Evolutionary conservation across 2,113 vertebrate genomes (phyloP).

Genomic region (Cricetomys ansorgei): DNA sequence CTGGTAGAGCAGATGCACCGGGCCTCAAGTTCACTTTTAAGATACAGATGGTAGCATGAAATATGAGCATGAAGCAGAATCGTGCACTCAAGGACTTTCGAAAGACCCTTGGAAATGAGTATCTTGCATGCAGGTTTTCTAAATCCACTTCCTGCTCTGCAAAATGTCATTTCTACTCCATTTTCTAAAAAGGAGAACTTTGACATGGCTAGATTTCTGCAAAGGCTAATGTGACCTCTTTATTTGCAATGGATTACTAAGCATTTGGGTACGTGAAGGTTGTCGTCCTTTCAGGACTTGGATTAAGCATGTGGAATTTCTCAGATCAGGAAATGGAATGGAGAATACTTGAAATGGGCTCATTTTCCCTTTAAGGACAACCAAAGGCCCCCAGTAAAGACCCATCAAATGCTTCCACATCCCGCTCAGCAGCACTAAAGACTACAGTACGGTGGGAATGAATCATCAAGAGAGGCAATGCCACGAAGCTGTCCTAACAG

Average conservation of each 20-base stretch:
- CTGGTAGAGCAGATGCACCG: background rate
- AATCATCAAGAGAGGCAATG: slow-evolving; percentile 17
- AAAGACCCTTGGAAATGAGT: slow-evolving; percentile 27
- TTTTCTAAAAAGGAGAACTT: background rate
- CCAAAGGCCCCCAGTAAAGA: slow-evolving; percentile 15
- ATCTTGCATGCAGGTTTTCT: background rate
- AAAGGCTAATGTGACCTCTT: background rate
- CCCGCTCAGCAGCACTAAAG: background rate
- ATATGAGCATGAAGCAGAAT: slow-evolving; percentile 14
- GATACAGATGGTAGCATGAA: background rate
- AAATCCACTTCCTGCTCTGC: slow-evolving; percentile 13
- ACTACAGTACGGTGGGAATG: slow-evolving; percentile 4
- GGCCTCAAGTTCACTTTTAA: slow-evolving; percentile 35
- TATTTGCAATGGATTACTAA: background rate
- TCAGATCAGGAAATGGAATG: background rate
- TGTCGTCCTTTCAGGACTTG: background rate
- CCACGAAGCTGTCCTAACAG: background rate
- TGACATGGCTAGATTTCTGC: background rate
- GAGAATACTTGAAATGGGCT: background rate
- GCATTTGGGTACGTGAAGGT: background rate
- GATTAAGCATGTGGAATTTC: slow-evolving; percentile 41
- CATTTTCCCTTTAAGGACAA: background rate
- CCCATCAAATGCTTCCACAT: background rate
- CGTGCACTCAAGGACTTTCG: background rate
- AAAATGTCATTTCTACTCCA: slow-evolving; percentile 46